Evolutionary conservation across 2,888 invertebrate genomes (phyloP), one percentile per base, ranked within the genome.

Genomic region (Campopleginae sp.): DNA sequence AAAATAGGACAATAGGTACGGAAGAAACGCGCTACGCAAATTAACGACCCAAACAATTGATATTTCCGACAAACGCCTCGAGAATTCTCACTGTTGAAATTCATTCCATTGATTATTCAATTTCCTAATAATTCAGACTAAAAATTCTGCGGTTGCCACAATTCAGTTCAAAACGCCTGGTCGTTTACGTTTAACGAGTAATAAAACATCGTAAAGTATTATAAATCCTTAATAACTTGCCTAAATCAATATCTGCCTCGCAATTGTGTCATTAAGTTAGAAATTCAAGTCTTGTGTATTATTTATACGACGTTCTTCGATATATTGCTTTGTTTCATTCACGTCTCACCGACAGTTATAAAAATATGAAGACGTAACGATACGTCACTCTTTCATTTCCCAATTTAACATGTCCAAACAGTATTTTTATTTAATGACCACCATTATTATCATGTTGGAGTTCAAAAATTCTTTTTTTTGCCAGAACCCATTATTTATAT

Each of bases 1-100:
- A 88, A 89, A 89, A 85, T 88, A 88, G 88, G 85, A 86, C 87
- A 88, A 85, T 86, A 83, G 85, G 68, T 78, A 66, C 71, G 65
- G 58, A 75, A 70, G 19, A 48, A 83, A 68, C n/a, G 31, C 38
- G 58, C 48, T 44, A 51, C 61, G 38, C 51, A 54, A 71, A 79
- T 70, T 42, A 78, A 38, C 46, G 46, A 72, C 66, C 31, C 31
- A 44, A 63, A 63, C 63, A 61, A 80, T 82, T 33, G 77, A 82
- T 70, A 19, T 17, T 61, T 86, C 42, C 54, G 5, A 44, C 14
- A 44, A 7, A 5, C 8, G n/a, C 2, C 23, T n/a, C 19, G 61
- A 54, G 42, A 54, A 44, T 68, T 66, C n/a, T 68, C 31, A 5
- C n/a, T 27, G n/a, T 23, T 12, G 17, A 23, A 38, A 42, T 51